Percentiles rank a stretch among this genome's conserved stretches.
phyloP scores from a whole-genome alignment of 2,888 invertebrate species.

The Eristalis pertinax region DNA sequence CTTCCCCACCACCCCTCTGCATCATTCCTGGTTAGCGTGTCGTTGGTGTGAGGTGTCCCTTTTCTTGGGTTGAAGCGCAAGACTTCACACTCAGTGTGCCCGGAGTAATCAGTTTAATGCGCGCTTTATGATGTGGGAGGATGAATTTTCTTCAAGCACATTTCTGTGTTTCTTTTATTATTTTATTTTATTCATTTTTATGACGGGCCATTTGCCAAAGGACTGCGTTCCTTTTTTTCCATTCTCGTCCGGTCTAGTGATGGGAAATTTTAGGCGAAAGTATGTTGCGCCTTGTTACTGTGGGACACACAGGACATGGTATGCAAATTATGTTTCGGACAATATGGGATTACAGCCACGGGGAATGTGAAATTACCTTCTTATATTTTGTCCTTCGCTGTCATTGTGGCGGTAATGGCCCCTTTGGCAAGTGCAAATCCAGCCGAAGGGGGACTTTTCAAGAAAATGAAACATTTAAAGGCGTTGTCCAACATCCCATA shows the following conservation, averaged over 20 bases:
- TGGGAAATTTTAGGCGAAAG: conserved; percentile 16
- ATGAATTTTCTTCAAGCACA: conserved; percentile 32
- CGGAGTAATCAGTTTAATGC: conserved; percentile 63
- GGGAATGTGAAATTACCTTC: not conserved
- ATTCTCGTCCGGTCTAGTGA: conserved; percentile 17
- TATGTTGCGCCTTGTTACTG: not conserved
- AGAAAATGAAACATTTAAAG: not conserved
- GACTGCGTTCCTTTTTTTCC: not conserved
- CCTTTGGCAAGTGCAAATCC: not conserved
- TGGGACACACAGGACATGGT: not conserved
- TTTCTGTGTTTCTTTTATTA: conserved; percentile 43
- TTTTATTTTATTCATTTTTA: conserved; percentile 43
- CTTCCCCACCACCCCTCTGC: not conserved
- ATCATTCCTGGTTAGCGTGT: too few relatives aligned
- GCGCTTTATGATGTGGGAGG: conserved; percentile 63
- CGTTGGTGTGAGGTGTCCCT: conserved; percentile 1
- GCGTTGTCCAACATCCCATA: not conserved
- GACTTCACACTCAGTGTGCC: conserved; percentile 39
- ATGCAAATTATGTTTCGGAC: conserved; percentile 43
- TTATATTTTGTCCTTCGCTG: not conserved
- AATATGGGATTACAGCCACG: conserved; percentile 41
- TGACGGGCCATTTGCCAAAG: conserved; percentile 43
- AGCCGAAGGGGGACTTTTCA: not conserved
- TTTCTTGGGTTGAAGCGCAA: not conserved
- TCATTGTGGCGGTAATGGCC: not conserved